Evolutionary conservation across 2,113 vertebrate genomes (phyloP), one percentile per base, ranked within the genome.

Genomic region (Psittacula cyanocephala): DNA sequence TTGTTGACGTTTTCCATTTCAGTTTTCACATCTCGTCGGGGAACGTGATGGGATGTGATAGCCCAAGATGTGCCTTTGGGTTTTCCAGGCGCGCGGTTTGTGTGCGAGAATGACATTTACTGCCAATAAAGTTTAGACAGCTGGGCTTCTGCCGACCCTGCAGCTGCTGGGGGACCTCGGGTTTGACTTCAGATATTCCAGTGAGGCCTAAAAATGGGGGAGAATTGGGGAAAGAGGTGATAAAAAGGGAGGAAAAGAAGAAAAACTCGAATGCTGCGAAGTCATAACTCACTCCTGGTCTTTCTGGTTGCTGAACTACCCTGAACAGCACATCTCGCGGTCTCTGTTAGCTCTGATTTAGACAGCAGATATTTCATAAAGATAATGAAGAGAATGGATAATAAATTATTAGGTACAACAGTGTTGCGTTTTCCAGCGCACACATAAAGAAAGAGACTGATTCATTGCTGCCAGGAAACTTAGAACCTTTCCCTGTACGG

Each of bases 91-190:
- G 1, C 11, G 31, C 91, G 16, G 15, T 18, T 55, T 64, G n/a
- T 68, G 39, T n/a, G 41, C 86, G 3, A 80, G 90, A 68, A 69
- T 96, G 97, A 97, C 96, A 92, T 97, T 98, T 79, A 80, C 93
- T 96, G 97, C 97, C 97, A 92, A 39, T 91, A 62, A 96, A 96
- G 95, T 98, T 96, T 67, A 92, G 89, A 69, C 84, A 76, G 92
- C 97, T 89, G 47, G 67, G 13, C 96, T 95, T 84, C 95, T 81
- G 82, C 94, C 28, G 17, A 88, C 86, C 95, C 96, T 95, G 8
- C 97, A 95, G 98, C 98, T 97, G 96, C 97, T 94, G 3, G 7
- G 91, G 85, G 95, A 84, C 17, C 47, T 28, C 20, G 5, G 78
- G 13, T 92, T 91, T 57, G 67, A 47, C 95, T 82, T 80, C 27